Evolutionary conservation across 2,797 vertebrate genomes (phyloP).

Genomic region (Lacerta agilis): DNA sequence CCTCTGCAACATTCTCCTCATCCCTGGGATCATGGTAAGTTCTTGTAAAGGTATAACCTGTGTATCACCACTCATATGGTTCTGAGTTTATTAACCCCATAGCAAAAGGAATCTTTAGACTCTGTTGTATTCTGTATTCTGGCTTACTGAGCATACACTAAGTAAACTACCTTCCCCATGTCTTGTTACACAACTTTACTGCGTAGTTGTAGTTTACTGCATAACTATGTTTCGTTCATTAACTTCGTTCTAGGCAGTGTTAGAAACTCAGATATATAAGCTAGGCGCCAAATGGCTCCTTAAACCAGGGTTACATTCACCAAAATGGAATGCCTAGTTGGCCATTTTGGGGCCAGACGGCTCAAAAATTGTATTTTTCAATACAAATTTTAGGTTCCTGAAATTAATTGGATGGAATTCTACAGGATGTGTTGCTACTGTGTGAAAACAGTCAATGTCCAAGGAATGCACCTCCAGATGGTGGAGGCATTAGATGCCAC

Average conservation of each 20-base stretch:
- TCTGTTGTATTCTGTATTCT: conserved; percentile 34
- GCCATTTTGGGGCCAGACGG: too few species aligned
- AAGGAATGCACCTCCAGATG: too few species aligned
- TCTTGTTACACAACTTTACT: background rate
- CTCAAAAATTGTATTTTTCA: too few species aligned
- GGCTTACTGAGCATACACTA: accelerated
- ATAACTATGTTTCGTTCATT: background rate
- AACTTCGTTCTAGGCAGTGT: background rate
- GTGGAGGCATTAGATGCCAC: too few species aligned
- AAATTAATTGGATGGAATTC: too few species aligned
- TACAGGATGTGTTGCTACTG: too few species aligned
- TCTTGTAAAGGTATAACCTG: background rate
- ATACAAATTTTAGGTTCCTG: too few species aligned
- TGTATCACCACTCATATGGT: background rate
- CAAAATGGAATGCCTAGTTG: background rate
- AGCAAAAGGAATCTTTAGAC: background rate
- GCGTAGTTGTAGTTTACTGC: background rate
- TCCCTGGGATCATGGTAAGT: background rate
- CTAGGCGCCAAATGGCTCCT: too few species aligned
- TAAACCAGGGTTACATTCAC: too few species aligned
- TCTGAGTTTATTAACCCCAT: background rate
- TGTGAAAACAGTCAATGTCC: too few species aligned
- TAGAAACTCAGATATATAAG: background rate
- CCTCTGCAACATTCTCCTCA: background rate
- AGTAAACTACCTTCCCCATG: background rate